Conservation (phyloP, 2,888 invertebrate genomes). For the Plusia festucae region DNA sequence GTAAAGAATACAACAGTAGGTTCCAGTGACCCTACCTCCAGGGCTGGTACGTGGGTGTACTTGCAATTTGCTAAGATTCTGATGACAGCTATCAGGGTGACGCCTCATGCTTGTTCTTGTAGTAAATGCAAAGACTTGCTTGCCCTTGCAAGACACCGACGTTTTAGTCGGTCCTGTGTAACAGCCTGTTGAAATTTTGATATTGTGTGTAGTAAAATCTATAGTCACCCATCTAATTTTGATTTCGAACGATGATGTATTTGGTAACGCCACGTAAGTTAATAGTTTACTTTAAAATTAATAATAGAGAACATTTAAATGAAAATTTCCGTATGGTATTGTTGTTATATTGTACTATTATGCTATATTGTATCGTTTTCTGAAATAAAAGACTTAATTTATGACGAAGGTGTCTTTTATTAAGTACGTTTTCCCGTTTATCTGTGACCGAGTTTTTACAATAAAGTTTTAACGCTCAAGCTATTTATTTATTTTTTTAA, state of each 20-base stretch:
- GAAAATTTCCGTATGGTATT: constrained; percentile 80
- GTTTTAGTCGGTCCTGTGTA: constrained; percentile 36
- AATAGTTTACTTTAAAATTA: constrained; percentile 69
- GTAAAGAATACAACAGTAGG: constrained; percentile 1
- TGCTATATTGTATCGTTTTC: constrained; percentile 88
- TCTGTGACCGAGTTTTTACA: not conserved
- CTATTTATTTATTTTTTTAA: too few relatives aligned
- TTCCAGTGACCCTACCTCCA: not conserved
- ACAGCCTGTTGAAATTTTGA: constrained; percentile 40
- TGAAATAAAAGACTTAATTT: constrained; percentile 88
- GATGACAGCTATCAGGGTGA: constrained; percentile 3
- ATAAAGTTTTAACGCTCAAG: not conserved
- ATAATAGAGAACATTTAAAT: constrained; percentile 65
- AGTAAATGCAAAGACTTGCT: constrained; percentile 14
- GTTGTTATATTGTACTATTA: constrained; percentile 86
- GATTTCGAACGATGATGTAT: constrained; percentile 65
- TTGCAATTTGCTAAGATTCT: constrained; percentile 14
- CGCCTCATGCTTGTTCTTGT: not conserved
- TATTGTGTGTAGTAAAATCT: constrained; percentile 14
- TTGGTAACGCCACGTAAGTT: constrained; percentile 65
- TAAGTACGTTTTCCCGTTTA: not conserved
- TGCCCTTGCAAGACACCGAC: constrained; percentile 27
- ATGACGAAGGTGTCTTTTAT: constrained; percentile 61
- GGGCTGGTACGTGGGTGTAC: constrained; percentile 15
- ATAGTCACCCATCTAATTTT: constrained; percentile 29